A percentile compares a stretch with the other conserved stretches of the same genome.
phyloP scores from a whole-genome alignment of 2,797 vertebrate species.

The Mallotus villosus region DNA sequence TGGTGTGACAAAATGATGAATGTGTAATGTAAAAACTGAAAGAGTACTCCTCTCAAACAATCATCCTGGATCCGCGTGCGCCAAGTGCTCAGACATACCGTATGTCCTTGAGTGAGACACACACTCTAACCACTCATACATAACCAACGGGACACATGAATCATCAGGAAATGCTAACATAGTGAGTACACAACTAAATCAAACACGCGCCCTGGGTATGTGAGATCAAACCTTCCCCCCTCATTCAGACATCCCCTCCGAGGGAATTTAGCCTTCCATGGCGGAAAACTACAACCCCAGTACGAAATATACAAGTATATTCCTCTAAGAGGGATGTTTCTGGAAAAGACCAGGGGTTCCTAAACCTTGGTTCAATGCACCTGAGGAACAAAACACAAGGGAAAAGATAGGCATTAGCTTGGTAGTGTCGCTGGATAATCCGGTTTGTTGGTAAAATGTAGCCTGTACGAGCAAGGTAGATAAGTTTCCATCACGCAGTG shows the following conservation, averaged over 20 bases:
- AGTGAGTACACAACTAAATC: neutral
- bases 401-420: too few relatives aligned
- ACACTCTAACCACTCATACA: conserved; percentile 18
- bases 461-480: too few relatives aligned
- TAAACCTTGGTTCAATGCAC: conserved; percentile 10
- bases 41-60: neutral
- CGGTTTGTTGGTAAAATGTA: too few relatives aligned
- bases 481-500: too few relatives aligned
- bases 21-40: conserved; percentile 3
- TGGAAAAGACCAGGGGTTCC: neutral
- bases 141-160: conserved; percentile 1
- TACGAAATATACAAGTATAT: conserved; percentile 41
- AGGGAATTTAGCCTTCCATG: conserved; percentile 81
- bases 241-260: conserved; percentile 78
- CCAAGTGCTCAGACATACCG: neutral
- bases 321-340: neutral
- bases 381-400: conserved; percentile 32
- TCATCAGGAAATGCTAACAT: conserved; percentile 23
- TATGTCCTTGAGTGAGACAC: neutral
- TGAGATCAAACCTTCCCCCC: conserved; percentile 87
- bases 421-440: too few relatives aligned
- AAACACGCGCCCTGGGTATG: conserved; percentile 40
- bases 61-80: conserved; percentile 57
- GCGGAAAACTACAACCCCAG: conserved; percentile 45
- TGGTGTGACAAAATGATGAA: conserved; percentile 15